Percentiles rank a stretch among this genome's conserved stretches.
Evolutionary conservation across 2,888 invertebrate genomes (phyloP).

Genomic region (Tridacna crocea): DNA sequence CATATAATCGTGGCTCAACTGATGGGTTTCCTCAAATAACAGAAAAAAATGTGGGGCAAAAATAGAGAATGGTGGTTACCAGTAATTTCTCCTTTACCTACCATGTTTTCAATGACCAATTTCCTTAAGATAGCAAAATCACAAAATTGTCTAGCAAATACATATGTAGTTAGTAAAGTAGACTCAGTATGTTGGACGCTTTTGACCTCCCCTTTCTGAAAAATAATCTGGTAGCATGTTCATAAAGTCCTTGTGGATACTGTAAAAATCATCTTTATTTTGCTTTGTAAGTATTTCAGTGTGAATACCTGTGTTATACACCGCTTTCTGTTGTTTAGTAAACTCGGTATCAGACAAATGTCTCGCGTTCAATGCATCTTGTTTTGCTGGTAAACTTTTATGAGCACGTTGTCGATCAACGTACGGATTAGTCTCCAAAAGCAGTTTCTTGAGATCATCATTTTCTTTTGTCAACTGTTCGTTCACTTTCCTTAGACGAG

Average conservation of each 20-base stretch:
- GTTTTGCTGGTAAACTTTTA: background rate
- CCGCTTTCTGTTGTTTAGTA: background rate
- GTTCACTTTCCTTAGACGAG: background rate
- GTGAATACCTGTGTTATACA: background rate
- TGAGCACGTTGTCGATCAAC: background rate
- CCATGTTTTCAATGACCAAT: too few relatives aligned
- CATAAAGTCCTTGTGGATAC: background rate
- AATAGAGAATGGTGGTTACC: too few relatives aligned
- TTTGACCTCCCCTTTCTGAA: background rate
- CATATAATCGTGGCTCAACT: too few relatives aligned
- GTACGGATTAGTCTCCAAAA: background rate
- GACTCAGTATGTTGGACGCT: too few relatives aligned
- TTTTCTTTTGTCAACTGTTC: slow-evolving; percentile 11
- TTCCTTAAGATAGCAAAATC: too few relatives aligned
- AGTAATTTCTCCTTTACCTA: too few relatives aligned
- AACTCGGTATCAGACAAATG: background rate
- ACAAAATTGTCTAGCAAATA: too few relatives aligned
- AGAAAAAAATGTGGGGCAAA: too few relatives aligned
- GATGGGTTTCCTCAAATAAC: too few relatives aligned
- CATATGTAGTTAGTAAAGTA: too few relatives aligned
- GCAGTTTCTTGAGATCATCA: slow-evolving; percentile 8
- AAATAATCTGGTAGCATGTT: slow-evolving; percentile 17
- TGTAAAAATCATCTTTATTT: background rate
- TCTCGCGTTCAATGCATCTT: background rate
- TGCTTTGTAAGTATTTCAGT: background rate